Percentiles rank a stretch among this genome's conserved stretches.
These are phyloP conservation scores for Xylocopa sonorina DNA, from an alignment of 1,140 invertebrate species.

Conservation along the genomic window DNA sequence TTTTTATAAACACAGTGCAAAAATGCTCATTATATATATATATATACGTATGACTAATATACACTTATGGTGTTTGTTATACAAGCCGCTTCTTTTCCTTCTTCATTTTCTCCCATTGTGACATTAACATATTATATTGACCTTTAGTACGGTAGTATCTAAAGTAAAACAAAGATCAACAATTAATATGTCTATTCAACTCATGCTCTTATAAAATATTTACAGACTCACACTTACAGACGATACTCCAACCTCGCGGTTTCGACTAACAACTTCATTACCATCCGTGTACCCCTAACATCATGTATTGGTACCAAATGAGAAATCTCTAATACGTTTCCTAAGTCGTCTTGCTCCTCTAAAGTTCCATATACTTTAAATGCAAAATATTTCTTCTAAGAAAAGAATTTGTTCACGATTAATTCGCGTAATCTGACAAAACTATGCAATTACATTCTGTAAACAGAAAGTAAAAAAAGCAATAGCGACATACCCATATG, in stretches of 20 bases:
- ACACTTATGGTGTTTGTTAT: too few species aligned
- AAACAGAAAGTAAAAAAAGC: neutral
- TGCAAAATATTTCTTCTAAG: slow-evolving; percentile 26
- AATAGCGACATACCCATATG: slow-evolving; percentile 37
- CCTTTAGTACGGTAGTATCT: slow-evolving; percentile 16
- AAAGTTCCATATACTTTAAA: slow-evolving; percentile 56
- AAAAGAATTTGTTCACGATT: neutral
- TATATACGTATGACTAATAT: neutral
- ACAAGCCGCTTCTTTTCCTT: neutral
- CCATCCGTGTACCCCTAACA: neutral
- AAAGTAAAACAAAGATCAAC: neutral
- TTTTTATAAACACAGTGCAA: too few species aligned
- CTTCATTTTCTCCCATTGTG: slow-evolving; percentile 27
- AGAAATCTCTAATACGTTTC: slow-evolving; percentile 11
- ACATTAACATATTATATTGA: slow-evolving; percentile 10
- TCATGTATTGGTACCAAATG: slow-evolving; percentile 41
- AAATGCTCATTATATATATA: too few species aligned
- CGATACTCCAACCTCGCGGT: slow-evolving; percentile 27
- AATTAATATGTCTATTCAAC: too few species aligned
- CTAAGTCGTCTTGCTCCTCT: neutral
- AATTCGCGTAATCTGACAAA: slow-evolving; percentile 6
- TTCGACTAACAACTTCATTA: slow-evolving; percentile 18
- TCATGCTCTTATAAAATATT: too few species aligned
- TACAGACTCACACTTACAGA: slow-evolving; percentile 41
- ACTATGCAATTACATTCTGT: neutral